Evolutionary conservation across 2,113 vertebrate species (phyloP), one percentile per base, ranked within the genome.

Genomic region (Poicephalus gulielmi): DNA sequence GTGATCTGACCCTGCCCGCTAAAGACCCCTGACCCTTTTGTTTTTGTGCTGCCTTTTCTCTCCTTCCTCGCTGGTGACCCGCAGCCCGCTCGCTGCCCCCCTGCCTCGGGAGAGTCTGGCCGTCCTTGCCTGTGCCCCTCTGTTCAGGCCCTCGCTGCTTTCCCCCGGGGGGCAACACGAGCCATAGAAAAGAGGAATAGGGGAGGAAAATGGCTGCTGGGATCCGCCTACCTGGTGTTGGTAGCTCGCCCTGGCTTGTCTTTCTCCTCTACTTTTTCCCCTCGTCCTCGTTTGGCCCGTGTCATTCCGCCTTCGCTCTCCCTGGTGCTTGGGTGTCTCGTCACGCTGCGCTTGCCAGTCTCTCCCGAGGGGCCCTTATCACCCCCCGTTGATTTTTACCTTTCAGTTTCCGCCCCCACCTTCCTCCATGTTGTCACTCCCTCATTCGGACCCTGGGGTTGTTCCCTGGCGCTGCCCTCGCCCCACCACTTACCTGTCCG

Each of bases 171-270:
- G 95, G 90, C 43, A 50, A 64, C 23, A n/a, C 12, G 16, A 90
- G 20, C 67, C 7, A 3, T 50, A n/a, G 31, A 70, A 53, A 62
- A 73, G 60, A 67, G 85, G 35, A 71, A 64, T 55, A 62, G 83
- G 60, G 76, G 83, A 95, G 89, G 94, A 95, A 96, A 84, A 97
- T 97, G 95, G 96, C 95, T 94, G 52, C 91, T 75, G 84, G 86
- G 91, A 91, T 68, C 83, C 73, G 93, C 93, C 94, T 94, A 37
- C 69, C 66, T 62, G 55, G 37, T 63, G 60, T 67, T 90, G 39
- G 15, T 7, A 25, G 8, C 17, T 62, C 14, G 10, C 24, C 43
- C 28, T 25, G 17, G 7, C 46, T 4, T 44, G 11, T 23, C 4
- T 46, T 39, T 28, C 18, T 55, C 17, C 11, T 57, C 37, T 41